phyloP scores from a whole-genome alignment of 2,797 vertebrate genomes.

The Leptodactylus fallax region DNA sequence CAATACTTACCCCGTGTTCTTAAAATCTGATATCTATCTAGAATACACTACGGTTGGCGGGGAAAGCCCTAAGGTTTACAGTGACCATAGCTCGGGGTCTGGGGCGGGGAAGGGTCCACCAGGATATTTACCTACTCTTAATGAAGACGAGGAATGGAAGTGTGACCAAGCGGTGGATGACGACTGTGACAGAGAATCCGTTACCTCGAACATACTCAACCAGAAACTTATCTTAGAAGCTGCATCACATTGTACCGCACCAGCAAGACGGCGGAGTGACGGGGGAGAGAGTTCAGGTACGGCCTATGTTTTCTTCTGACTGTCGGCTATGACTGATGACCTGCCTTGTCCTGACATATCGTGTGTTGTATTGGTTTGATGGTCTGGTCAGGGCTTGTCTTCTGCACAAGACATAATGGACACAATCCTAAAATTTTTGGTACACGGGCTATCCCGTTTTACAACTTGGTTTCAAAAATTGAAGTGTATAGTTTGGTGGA shows the following conservation, averaged over 20 bases:
- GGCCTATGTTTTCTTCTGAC: slow-evolving; percentile 27
- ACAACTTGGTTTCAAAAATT: too few relatives aligned
- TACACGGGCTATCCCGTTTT: too few relatives aligned
- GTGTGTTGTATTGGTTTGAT: background rate
- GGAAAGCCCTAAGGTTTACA: slow-evolving; percentile 91
- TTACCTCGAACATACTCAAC: slow-evolving; percentile 80
- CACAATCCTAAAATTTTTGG: too few relatives aligned
- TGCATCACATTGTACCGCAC: slow-evolving; percentile 78
- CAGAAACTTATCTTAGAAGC: slow-evolving; percentile 92
- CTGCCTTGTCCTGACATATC: too few relatives aligned
- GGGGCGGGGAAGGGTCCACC: slow-evolving; percentile 84
- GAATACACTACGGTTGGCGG: slow-evolving; percentile 91
- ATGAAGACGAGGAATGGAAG: slow-evolving; percentile 91
- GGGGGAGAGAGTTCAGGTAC: slow-evolving; percentile 91
- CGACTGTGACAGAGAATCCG: slow-evolving; percentile 76
- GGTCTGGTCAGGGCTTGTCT: background rate
- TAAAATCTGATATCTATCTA: slow-evolving; percentile 97
- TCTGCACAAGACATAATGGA: background rate
- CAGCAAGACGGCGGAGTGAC: slow-evolving; percentile 84
- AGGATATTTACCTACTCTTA: slow-evolving; percentile 89
- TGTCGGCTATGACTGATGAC: background rate
- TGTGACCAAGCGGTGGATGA: slow-evolving; percentile 83
- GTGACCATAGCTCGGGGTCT: slow-evolving; percentile 86
- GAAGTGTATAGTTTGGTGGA: too few relatives aligned
- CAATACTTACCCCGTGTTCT: slow-evolving; percentile 95